Conservation (phyloP, 2,797 vertebrate species). For the Neostethus bicornis region DNA sequence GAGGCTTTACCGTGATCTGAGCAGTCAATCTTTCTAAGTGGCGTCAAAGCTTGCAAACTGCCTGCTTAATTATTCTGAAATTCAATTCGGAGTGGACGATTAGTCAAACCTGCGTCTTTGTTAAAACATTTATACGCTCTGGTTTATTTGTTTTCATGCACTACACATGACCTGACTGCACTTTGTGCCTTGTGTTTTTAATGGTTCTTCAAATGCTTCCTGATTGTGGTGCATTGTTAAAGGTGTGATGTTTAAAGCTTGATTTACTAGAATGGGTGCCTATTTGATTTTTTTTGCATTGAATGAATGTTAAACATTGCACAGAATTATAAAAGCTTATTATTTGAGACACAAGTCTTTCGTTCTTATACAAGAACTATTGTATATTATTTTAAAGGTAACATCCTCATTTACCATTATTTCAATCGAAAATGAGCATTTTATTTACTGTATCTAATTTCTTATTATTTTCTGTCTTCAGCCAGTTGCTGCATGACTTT, state of each 20-base stretch:
- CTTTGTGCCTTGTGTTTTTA: slow-evolving; percentile 11
- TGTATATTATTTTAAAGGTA: slow-evolving; percentile 13
- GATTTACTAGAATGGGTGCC: neutral
- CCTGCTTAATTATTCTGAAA: slow-evolving; percentile 69
- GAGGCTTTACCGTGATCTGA: slow-evolving; percentile 28
- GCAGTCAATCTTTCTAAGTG: slow-evolving; percentile 59
- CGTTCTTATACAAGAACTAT: slow-evolving; percentile 20
- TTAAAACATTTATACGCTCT: slow-evolving; percentile 43
- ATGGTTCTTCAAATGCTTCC: slow-evolving; percentile 4
- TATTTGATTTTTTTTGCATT: slow-evolving; percentile 24
- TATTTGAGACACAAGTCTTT: too few relatives aligned
- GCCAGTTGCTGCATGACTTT: slow-evolving; percentile 93
- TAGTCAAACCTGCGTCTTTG: slow-evolving; percentile 64
- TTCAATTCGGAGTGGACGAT: slow-evolving; percentile 50
- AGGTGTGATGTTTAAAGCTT: slow-evolving; percentile 8
- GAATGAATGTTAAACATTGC: slow-evolving; percentile 1
- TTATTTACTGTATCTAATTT: slow-evolving; percentile 26
- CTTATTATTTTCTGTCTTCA: slow-evolving; percentile 57
- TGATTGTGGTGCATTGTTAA: slow-evolving; percentile 21
- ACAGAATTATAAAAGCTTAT: neutral
- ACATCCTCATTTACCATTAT: slow-evolving; percentile 18
- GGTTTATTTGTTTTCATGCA: slow-evolving; percentile 56
- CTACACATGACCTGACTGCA: slow-evolving; percentile 11
- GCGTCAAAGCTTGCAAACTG: slow-evolving; percentile 34
- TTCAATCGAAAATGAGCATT: slow-evolving; percentile 13